Base-by-base conservation (phyloP, 2,797 vertebrate genomes). In the Liparis tanakae region DNA sequence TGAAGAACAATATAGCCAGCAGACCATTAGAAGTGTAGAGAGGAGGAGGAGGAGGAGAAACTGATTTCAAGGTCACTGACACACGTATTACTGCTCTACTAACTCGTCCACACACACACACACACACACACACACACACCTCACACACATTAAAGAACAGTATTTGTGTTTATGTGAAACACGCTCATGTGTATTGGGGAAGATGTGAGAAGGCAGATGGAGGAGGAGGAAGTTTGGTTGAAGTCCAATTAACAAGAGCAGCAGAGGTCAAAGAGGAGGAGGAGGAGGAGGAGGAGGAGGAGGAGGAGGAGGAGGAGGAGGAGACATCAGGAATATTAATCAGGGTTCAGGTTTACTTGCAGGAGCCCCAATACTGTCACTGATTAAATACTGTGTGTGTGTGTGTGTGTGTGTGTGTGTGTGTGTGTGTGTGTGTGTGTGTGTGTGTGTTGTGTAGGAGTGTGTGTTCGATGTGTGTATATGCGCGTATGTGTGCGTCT, bases 321-420 rank as follows among this genome's bases (percentile, higher is more conserved):
- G 82, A 91, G 82, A 83, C 92, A 92, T 93, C 92, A 91, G 91
- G 89, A 93, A 93, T 93, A 94, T 93, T 93, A 94, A 94, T 94
- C 88, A 78, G 82, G 43, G 61, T 85, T 88, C 88, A 78, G 77
- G 81, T 92, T 90, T 94, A 94, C 92, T 89, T 93, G 91, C 91
- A 93, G 91, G 85, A 92, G 81, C 86, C 85, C 83, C 85, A 78
- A 94, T 69, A 90, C 88, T 88, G 91, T 92, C 90, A 86, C 74
- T 92, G 91, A 95, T 93, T 94, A 93, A 94, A 94, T n/a, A n/a
- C 66, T 88, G 65, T 56, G 53, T 1, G 34, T 78, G 41, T 70
- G 50, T 3, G 37, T 50, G 51, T 60, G 64, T 69, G 56, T 22
- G 50, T 55, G 69, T 30, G 25, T 43, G 55, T 30, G 54, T 39